phyloP scores from a whole-genome alignment of 2,888 invertebrate species.

The Lithosia quadra region DNA sequence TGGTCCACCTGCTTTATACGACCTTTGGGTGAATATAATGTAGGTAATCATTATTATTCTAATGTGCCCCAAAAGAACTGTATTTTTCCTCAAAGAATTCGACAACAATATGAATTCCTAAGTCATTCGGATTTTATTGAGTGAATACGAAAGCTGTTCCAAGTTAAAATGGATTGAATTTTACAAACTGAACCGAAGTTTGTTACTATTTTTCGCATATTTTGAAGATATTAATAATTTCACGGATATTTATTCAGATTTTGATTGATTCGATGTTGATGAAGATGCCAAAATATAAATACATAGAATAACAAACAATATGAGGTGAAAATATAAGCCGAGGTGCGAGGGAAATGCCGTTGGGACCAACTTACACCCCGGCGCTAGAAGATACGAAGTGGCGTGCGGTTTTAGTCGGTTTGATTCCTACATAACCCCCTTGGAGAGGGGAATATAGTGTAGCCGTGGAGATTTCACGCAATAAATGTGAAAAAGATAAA shows the following conservation, averaged over 20 bases:
- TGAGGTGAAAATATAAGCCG: too few relatives aligned
- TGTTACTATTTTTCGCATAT: neutral
- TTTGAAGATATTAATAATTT: neutral
- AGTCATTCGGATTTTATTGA: conserved; percentile 43
- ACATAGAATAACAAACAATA: neutral
- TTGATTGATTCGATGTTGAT: neutral
- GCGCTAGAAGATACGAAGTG: too few relatives aligned
- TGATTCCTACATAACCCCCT: too few relatives aligned
- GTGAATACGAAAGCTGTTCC: conserved; percentile 33
- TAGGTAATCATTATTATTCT: conserved; percentile 59
- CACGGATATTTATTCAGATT: neutral
- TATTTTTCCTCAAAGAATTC: conserved; percentile 41
- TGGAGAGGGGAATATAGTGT: too few relatives aligned
- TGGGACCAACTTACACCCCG: too few relatives aligned
- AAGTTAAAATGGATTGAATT: neutral
- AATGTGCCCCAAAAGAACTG: conserved; percentile 46
- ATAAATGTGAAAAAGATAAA: too few relatives aligned
- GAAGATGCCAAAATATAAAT: neutral
- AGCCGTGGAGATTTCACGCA: too few relatives aligned
- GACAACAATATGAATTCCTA: conserved; percentile 37
- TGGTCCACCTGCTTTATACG: conserved; percentile 50
- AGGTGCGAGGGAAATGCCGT: too few relatives aligned
- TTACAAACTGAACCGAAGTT: neutral
- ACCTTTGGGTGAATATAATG: conserved; percentile 43
- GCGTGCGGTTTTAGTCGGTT: too few relatives aligned